These are phyloP conservation scores for Chorisops tibialis DNA, from an alignment of 2,888 invertebrate species.

Conservation along the genomic window DNA sequence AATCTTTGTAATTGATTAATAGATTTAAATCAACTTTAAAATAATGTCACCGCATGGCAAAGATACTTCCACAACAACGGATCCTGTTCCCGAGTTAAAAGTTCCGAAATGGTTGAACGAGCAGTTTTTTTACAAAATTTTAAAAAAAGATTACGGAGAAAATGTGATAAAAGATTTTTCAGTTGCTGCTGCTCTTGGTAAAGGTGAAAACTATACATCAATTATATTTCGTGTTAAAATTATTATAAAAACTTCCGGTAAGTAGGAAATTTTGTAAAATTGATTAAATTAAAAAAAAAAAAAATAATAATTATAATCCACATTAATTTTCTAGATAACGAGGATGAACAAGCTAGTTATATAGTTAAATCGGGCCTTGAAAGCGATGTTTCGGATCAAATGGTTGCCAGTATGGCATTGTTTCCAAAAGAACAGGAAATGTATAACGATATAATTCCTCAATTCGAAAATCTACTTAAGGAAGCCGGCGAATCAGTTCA, in stretches of 20 bases:
- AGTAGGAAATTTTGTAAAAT: too few species aligned
- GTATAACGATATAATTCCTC: slow-evolving; percentile 18
- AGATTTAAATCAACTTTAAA: too few species aligned
- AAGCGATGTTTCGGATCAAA: too few species aligned
- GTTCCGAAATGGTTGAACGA: slow-evolving; percentile 11
- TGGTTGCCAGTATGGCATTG: not conserved
- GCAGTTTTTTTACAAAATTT: slow-evolving; percentile 15
- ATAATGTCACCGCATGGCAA: too few species aligned
- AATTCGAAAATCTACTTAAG: slow-evolving; percentile 21
- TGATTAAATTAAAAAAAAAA: too few species aligned
- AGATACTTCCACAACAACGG: too few species aligned
- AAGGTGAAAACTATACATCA: slow-evolving; percentile 29
- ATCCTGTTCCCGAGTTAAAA: not conserved
- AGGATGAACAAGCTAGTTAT: too few species aligned
- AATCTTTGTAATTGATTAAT: too few species aligned
- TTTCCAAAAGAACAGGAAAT: slow-evolving; percentile 28
- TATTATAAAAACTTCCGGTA: too few species aligned
- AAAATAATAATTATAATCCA: too few species aligned
- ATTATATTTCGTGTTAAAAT: slow-evolving; percentile 17
- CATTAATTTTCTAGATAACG: too few species aligned
- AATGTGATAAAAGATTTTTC: not conserved
- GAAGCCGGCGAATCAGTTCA: not conserved
- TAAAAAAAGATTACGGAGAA: not conserved
- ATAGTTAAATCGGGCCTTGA: too few species aligned
- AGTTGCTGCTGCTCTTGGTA: not conserved